phyloP scores from a whole-genome alignment of 1,140 invertebrate species.

The Medauroidea extradentata region DNA sequence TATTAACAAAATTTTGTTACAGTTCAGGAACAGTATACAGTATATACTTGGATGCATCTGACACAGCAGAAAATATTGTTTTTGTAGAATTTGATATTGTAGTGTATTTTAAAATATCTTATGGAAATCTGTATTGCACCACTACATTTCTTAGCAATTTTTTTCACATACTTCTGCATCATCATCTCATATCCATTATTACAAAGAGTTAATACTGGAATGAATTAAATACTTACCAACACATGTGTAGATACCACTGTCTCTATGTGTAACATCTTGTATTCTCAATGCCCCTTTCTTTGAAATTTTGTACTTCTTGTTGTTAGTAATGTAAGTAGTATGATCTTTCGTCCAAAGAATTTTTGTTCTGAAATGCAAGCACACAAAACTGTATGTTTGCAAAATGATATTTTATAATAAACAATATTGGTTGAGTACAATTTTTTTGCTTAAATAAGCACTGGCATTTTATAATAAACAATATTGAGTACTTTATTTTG shows the following conservation, averaged over 20 bases:
- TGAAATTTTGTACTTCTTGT: conserved; percentile 75
- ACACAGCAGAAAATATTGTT: background rate
- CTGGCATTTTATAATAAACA: too few species aligned
- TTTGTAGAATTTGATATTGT: background rate
- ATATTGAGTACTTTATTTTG: too few species aligned
- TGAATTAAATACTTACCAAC: conserved; percentile 48
- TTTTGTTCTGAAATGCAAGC: conserved; percentile 44
- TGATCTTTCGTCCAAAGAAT: conserved; percentile 81
- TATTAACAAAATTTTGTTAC: too few species aligned
- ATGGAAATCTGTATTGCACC: background rate
- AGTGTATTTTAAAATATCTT: background rate
- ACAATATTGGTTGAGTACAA: too few species aligned
- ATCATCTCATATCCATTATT: too few species aligned
- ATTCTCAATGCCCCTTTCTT: conserved; percentile 83
- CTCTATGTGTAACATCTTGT: conserved; percentile 65
- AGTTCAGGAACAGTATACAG: too few species aligned
- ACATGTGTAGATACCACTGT: conserved; percentile 80
- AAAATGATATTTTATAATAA: too few species aligned
- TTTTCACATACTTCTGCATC: too few species aligned
- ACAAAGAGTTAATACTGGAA: too few species aligned
- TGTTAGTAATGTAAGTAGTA: conserved; percentile 58
- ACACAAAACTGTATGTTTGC: too few species aligned
- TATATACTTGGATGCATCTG: background rate
- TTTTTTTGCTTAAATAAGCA: too few species aligned
- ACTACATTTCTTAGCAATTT: too few species aligned